A percentile compares a stretch with the other conserved stretches of the same genome.
Conservation (phyloP, 1,140 invertebrate genomes). For the Aphelinus certus region DNA sequence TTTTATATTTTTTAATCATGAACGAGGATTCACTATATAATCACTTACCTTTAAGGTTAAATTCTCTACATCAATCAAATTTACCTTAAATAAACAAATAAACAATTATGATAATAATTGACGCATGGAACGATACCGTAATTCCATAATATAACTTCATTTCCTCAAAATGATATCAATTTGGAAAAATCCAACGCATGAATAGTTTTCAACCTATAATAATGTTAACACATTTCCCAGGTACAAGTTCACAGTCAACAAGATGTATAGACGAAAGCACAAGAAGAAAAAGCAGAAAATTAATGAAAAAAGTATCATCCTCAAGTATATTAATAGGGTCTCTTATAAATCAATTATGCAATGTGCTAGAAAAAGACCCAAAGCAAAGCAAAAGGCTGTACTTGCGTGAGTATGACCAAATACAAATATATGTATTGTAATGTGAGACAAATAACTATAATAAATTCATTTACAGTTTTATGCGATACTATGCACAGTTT, state of each 20-base stretch:
- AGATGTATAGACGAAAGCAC: conserved; percentile 33
- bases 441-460: not conserved
- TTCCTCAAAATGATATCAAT: too few relatives aligned
- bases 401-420: conserved; percentile 53
- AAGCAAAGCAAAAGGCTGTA: conserved; percentile 69
- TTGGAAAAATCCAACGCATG: too few relatives aligned
- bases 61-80: not conserved
- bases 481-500: conserved; percentile 73
- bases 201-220: not conserved
- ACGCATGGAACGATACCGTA: too few relatives aligned
- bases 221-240: conserved; percentile 33
- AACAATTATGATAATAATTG: too few relatives aligned
- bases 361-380: conserved; percentile 69
- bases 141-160: too few relatives aligned
- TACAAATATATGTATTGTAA: conserved; percentile 1
- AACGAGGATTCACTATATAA: not conserved
- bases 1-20: too few relatives aligned
- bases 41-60: not conserved
- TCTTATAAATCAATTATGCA: conserved; percentile 72
- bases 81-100: not conserved
- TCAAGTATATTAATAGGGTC: conserved; percentile 73
- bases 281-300: conserved; percentile 10
- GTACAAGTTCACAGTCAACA: conserved; percentile 37
- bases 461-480: conserved; percentile 62
- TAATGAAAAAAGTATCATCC: conserved; percentile 54